A percentile compares a stretch with the other conserved stretches of the same genome.
These are phyloP conservation scores for Neomonachus schauinslandi DNA, from an alignment of 2,113 vertebrate genomes.

Conservation along the genomic window DNA sequence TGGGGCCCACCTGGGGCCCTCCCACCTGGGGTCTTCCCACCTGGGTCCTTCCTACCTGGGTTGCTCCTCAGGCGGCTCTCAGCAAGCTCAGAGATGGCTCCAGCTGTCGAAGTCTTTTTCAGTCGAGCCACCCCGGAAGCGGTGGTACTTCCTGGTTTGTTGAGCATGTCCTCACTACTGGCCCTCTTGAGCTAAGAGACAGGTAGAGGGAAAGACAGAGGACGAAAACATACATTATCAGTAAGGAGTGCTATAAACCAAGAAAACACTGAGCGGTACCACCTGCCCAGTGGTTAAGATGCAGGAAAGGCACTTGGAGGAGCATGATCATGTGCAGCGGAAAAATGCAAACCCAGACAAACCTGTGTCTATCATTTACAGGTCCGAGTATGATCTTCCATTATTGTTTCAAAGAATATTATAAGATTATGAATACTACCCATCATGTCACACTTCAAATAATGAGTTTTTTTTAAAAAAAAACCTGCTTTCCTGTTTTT, in stretches of 20 bases:
- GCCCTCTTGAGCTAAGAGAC: slow-evolving; percentile 93
- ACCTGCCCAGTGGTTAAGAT: neutral
- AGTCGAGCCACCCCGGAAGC: slow-evolving; percentile 86
- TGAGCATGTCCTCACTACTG: slow-evolving; percentile 95
- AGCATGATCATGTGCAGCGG: accelerated
- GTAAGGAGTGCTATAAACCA: neutral
- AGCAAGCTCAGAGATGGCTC: slow-evolving; percentile 93
- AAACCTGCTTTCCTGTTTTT: neutral
- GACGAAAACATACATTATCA: neutral
- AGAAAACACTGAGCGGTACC: accelerated
- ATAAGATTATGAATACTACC: neutral
- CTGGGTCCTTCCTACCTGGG: slow-evolving; percentile 85
- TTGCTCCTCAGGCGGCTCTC: slow-evolving; percentile 89
- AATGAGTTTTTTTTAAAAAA: neutral
- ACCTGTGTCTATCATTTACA: neutral
- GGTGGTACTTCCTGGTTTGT: slow-evolving; percentile 87
- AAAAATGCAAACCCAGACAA: neutral
- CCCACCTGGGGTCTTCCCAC: neutral
- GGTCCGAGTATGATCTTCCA: neutral
- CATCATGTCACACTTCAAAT: neutral
- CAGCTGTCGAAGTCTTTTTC: slow-evolving; percentile 94
- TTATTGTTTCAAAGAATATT: neutral
- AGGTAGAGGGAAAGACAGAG: neutral
- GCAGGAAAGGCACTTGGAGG: accelerated
- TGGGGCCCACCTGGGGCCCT: neutral